Evolutionary conservation across 2,797 vertebrate genomes (phyloP).

Genomic region (Simalia tracyae): DNA sequence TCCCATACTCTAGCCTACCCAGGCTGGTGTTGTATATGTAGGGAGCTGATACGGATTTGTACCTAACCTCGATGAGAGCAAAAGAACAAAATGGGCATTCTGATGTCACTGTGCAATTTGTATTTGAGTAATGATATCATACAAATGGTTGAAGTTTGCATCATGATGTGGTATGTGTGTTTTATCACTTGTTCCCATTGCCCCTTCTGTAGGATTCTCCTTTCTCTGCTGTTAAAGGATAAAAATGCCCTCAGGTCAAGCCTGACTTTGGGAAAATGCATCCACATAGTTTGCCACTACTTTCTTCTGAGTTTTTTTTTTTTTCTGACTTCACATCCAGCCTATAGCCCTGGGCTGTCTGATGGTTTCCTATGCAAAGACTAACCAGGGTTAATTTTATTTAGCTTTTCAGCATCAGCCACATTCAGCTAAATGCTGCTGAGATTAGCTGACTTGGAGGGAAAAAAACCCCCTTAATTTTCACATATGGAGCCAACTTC

Average conservation of each 20-base stretch:
- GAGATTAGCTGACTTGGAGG: neutral
- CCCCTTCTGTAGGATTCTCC: neutral
- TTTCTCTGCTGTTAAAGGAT: neutral
- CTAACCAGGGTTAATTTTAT: neutral
- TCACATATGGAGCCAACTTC: conserved; percentile 42
- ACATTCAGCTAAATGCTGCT: neutral
- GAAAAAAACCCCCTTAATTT: conserved; percentile 41
- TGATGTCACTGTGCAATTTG: neutral
- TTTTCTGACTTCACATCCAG: neutral
- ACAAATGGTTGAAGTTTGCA: neutral
- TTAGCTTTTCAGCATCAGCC: neutral
- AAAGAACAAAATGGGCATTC: neutral
- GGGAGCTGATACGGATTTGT: no score
- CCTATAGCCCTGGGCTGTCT: neutral
- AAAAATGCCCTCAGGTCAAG: neutral
- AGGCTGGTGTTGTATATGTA: neutral
- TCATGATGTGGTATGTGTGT: neutral
- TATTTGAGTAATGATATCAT: neutral
- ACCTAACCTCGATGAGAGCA: neutral
- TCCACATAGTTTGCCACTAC: neutral
- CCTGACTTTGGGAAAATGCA: neutral
- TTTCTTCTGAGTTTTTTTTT: neutral
- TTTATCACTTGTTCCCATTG: neutral
- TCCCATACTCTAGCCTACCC: neutral
- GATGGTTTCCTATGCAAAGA: neutral